Evolutionary conservation across 2,888 invertebrate species (phyloP), one percentile per base, ranked within the genome.

Genomic region (Aspidiotus destructor): DNA sequence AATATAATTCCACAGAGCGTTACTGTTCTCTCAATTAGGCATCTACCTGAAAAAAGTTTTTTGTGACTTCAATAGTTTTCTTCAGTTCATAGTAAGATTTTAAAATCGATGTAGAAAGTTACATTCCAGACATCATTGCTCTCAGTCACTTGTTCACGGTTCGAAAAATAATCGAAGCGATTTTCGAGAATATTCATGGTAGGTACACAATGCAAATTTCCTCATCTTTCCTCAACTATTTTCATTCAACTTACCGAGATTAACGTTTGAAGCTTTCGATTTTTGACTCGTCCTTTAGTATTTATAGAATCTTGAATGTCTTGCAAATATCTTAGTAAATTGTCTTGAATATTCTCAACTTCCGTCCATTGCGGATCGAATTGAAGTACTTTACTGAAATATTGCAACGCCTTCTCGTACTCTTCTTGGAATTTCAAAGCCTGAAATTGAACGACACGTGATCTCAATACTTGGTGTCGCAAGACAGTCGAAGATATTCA

Each of bases 341-440:
- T 81, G 17, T 81, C 79, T 69, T 83, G 81, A 75, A 88, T 86
- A 1, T 78, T 77, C 70, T 78, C 77, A 0, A 90, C 86, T 1
- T 83, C 82, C 69, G 81, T 81, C 91, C 92, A 92, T 0, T 82
- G 80, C 0, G 91, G 90, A 77, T 92, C 91, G 70, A 89, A 80
- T 2, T 81, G 78, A 53, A 82, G 81, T 0, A 91, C 86, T 73
- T 81, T 79, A 63, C 82, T 78, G 74, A 89, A 88, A 48, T 86
- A 86, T 70, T 85, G 81, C 60, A 92, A 76, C 0, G 90, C 88
- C 73, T 82, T 79, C 70, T 82, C 79, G 76, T 86, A 92, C 69
- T 86, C 83, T 77, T 92, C 91, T 75, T 88, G 86, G 75, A 89
- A 91, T 76, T 86, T 87, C 63, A 87, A 79, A 0, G 86, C 87